phyloP scores from a whole-genome alignment of 2,797 vertebrate species.

The Clamator glandarius region DNA sequence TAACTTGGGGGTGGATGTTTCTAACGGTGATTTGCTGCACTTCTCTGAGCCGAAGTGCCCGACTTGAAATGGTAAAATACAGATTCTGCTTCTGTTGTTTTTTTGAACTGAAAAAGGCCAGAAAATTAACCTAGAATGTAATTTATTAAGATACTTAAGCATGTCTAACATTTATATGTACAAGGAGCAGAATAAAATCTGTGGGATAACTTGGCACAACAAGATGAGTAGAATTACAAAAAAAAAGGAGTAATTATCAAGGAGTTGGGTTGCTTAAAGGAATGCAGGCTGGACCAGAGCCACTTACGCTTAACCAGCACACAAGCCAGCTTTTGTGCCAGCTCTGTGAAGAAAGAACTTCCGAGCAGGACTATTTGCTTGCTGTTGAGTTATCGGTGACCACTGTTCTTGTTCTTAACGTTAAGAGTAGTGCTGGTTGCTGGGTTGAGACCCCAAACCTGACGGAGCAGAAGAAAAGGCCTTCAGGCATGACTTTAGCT shows the following conservation, averaged over 20 bases:
- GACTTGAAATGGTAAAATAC: neutral
- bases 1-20: neutral
- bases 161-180: neutral
- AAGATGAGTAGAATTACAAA: neutral
- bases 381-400: neutral
- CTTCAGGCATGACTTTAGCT: neutral
- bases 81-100: neutral
- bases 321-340: neutral
- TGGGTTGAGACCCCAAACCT: neutral
- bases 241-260: neutral
- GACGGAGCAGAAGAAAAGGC: neutral
- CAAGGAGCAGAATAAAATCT: neutral
- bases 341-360: neutral
- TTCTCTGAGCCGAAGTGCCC: neutral
- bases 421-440: neutral
- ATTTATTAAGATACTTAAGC: rapidly evolving
- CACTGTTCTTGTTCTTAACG: neutral
- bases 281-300: neutral
- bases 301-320: neutral
- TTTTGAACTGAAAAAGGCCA: neutral
- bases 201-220: neutral
- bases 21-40: neutral
- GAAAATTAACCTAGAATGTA: neutral
- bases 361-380: neutral
- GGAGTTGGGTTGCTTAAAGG: constrained; percentile 3